Evolutionary conservation across 2,888 invertebrate species (phyloP), one percentile per base, ranked within the genome.

Genomic region (Tipula vernalis): DNA sequence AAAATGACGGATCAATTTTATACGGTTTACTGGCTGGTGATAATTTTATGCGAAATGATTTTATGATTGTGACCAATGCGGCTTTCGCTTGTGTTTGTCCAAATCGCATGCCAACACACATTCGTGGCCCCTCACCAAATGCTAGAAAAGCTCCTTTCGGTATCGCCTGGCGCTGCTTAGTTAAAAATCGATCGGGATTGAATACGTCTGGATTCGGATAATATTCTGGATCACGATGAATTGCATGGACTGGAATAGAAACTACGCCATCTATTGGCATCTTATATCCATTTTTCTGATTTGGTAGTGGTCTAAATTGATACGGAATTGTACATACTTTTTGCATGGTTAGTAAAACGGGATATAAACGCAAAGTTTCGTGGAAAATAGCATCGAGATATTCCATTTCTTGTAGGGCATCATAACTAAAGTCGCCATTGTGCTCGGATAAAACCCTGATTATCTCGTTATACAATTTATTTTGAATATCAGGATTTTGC

Each of bases 321-420:
- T 86, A 87, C 12, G 87, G 86, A 83, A 88, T 87, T n/a, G 88
- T 88, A 83, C 88, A 88, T n/a, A 88, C 10, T 39, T 88, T 87
- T 39, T 83, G 57, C 41, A 88, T 51, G 8, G 88, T 86, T 0
- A 88, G 86, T 4, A 88, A 88, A 13, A 89, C 88, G 4, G 90
- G 90, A 86, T 89, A 88, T 51, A 89, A 87, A 12, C 90, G 88
- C 84, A 90, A 87, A 3, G 89, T 89, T 88, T 90, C 90, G 88
- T 88, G n/a, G 3, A 93, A 89, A 6, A 93, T 91, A 91, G 93
- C 93, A 88, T 93, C 93, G 88, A 94, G 89, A 89, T 94, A 94
- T 0, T 91, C 90, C 93, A 94, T 93, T 88, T 93, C 93, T 87
- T 91, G 91, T 86, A 93, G 91, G 2, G 93, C 92, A 87, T 94